phyloP scores from a whole-genome alignment of 2,888 invertebrate genomes.

The Agrilus mali region DNA sequence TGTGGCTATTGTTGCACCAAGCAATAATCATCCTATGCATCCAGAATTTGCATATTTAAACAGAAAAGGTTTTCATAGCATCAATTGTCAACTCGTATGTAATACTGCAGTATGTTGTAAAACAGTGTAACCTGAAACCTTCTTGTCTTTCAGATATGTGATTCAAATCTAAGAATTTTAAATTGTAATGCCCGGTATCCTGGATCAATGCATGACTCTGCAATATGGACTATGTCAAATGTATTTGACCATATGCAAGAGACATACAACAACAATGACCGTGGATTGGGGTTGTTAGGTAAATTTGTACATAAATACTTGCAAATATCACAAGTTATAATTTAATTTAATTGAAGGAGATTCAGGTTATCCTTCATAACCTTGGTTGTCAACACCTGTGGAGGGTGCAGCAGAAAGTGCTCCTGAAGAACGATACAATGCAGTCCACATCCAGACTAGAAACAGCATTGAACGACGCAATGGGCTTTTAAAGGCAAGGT shows the following conservation, averaged over 20 bases:
- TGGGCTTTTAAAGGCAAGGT: constrained; percentile 16
- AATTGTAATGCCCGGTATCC: constrained; percentile 19
- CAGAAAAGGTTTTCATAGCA: constrained; percentile 8
- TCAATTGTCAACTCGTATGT: constrained; percentile 8
- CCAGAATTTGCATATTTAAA: constrained; percentile 7
- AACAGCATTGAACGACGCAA: constrained; percentile 16
- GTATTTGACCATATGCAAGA: too few relatives aligned
- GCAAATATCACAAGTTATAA: too few relatives aligned
- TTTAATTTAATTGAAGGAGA: too few relatives aligned
- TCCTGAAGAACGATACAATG: constrained; percentile 13
- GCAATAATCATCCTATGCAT: constrained; percentile 1
- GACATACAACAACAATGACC: too few relatives aligned
- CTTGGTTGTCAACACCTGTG: constrained; percentile 19
- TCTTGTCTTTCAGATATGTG: constrained; percentile 15
- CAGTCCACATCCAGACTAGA: constrained; percentile 10
- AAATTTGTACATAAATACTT: too few relatives aligned
- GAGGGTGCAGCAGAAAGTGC: constrained; percentile 9
- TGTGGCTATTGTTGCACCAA: constrained; percentile 6
- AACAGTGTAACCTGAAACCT: not conserved
- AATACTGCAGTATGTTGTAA: not conserved
- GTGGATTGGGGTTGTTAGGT: too few relatives aligned
- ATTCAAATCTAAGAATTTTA: constrained; percentile 14
- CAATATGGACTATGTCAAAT: too few relatives aligned
- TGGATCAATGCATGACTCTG: too few relatives aligned
- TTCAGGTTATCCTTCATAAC: constrained; percentile 17